These are phyloP conservation scores for Drosophila gaucha DNA, from an alignment of 2,888 invertebrate genomes.

Conservation along the genomic window DNA sequence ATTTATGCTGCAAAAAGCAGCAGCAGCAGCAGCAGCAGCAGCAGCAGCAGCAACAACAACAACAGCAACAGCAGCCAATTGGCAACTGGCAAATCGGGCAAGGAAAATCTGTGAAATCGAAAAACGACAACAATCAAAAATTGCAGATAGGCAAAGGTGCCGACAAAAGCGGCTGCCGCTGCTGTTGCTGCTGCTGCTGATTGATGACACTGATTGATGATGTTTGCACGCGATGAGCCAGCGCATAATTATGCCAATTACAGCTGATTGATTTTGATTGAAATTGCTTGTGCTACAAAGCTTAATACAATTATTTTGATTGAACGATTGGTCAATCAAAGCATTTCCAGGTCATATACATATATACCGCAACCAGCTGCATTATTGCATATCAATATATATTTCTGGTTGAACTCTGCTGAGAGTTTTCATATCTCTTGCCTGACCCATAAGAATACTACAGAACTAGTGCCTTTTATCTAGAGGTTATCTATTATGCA, in stretches of 20 bases:
- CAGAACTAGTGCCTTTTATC: no score
- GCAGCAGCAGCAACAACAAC: not conserved
- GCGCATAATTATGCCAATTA: conserved; percentile 13
- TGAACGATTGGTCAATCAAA: not conserved
- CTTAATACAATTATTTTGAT: not conserved
- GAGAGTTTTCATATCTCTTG: no score
- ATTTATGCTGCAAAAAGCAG: conserved; percentile 59
- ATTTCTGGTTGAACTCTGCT: no score
- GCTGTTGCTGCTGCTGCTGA: conserved; percentile 25
- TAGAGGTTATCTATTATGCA: no score
- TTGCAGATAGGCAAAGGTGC: conserved; percentile 26
- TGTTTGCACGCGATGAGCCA: not conserved
- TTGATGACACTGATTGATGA: conserved; percentile 24
- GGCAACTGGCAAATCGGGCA: conserved; percentile 18
- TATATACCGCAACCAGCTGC: no score
- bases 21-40: not conserved
- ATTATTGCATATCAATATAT: no score
- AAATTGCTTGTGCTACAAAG: not conserved
- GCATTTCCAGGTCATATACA: no score
- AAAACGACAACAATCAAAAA: conserved; percentile 37
- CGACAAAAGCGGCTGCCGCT: conserved; percentile 20
- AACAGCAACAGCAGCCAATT: conserved; percentile 12
- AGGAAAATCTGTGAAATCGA: conserved; percentile 27
- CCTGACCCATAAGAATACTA: no score
- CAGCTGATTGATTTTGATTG: not conserved